Percentiles rank a stretch among this genome's conserved stretches.
These are phyloP conservation scores for Biston betularia DNA, from an alignment of 2,888 invertebrate genomes.

Conservation along the genomic window DNA sequence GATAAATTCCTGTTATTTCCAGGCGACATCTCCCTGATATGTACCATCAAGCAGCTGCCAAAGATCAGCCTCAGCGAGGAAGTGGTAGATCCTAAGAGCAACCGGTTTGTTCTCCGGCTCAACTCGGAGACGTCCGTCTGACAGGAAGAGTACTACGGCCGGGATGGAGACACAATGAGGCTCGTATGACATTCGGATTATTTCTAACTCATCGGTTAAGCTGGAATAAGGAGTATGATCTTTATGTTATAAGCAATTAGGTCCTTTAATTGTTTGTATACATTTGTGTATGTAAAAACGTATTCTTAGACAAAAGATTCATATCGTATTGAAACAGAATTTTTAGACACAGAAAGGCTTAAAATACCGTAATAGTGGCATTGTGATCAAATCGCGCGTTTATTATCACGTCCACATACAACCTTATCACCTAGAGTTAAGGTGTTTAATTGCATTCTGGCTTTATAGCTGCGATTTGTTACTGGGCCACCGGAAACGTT, in stretches of 20 bases:
- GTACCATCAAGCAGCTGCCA: constrained; percentile 94
- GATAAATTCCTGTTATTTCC: neutral
- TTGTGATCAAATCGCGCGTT: no score
- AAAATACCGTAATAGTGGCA: no score
- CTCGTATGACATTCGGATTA: constrained; percentile 70
- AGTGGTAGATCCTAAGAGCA: constrained; percentile 97
- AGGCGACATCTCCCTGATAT: constrained; percentile 94
- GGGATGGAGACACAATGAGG: constrained; percentile 56
- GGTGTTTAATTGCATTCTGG: no score
- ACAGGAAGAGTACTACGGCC: constrained; percentile 77
- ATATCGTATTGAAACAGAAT: no score
- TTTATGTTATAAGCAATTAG: neutral
- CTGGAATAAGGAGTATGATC: neutral
- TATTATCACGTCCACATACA: neutral
- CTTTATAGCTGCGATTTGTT: no score
- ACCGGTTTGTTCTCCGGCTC: constrained; percentile 96
- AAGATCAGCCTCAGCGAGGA: constrained; percentile 98
- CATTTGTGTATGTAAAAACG: no score
- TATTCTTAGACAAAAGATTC: no score
- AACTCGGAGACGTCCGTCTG: constrained; percentile 99
- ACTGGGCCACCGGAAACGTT: no score
- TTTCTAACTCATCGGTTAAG: constrained; percentile 3
- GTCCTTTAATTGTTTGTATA: neutral
- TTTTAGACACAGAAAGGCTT: no score
- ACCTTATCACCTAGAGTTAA: no score